Base-by-base conservation (phyloP, 2,113 vertebrate genomes). In the Aegithalos caudatus region DNA sequence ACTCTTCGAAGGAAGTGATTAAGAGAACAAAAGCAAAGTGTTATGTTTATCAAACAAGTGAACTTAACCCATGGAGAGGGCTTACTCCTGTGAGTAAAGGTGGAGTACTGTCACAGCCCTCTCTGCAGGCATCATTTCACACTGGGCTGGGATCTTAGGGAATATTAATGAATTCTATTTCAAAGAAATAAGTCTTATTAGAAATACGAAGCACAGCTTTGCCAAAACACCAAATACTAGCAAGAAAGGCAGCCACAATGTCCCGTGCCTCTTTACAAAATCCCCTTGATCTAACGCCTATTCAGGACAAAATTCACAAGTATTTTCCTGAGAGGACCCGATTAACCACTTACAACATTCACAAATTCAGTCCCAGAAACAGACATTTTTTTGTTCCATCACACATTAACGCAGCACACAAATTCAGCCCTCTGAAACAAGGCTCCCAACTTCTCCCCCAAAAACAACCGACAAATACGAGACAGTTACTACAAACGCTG, bases 1-100 rank as follows among this genome's bases (percentile, higher is more conserved):
- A 98, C 98, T 98, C 98, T 98, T 98, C 71, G 73, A 95, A 97
- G 95, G 95, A 94, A 81, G 92, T 40, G 91, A 87, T 96, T 94
- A 95, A 64, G 72, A 94, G 80, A 94, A 95, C 83, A 87, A 94
- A 95, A 92, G 81, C 62, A 0, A 88, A 86, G 85, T 81, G 69
- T 80, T 86, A 21, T 74, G 85, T 92, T 91, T 89, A 71, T 81
- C 83, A 94, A 90, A 94, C 84, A 96, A 92, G 81, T 51, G n/a
- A 65, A 80, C 79, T 91, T 47, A 29, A 69, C 38, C 20, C 44
- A 33, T 1, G 2, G 71, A 23, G 69, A 64, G 44, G 6, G 60
- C 51, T 89, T 81, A 72, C 66, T 86, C 60, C 66, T 9, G 16
- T 14, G 40, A 45, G 67, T 14, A 29, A 73, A 69, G 67, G 31